Conservation (phyloP, 2,113 vertebrate genomes). For the Hemichromis elongatus region DNA sequence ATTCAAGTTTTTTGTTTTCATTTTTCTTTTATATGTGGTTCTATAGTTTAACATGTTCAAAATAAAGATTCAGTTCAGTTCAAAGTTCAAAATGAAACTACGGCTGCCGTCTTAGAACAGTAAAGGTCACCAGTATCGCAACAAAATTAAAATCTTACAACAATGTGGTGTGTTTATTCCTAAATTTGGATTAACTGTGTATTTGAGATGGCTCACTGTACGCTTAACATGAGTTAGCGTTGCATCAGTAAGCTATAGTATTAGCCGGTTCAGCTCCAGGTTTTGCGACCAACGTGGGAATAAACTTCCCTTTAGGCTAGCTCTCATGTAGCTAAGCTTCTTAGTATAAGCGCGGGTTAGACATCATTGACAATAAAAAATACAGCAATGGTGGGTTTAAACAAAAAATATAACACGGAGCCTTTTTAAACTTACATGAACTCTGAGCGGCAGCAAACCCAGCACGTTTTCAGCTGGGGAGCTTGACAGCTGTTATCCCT, state of each 20-base stretch:
- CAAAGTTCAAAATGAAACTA: too few relatives aligned
- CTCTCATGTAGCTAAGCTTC: not conserved
- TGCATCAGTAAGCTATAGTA: not conserved
- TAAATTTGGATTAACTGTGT: not conserved
- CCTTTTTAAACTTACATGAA: constrained; percentile 54
- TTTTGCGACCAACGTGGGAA: not conserved
- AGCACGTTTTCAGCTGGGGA: constrained; percentile 35
- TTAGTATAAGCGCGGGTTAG: not conserved
- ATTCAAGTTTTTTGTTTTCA: too few relatives aligned
- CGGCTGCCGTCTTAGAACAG: not conserved
- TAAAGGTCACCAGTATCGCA: not conserved
- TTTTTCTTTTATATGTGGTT: too few relatives aligned
- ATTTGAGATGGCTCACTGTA: not conserved
- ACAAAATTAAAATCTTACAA: not conserved
- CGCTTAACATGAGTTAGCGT: not conserved
- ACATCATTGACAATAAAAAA: not conserved
- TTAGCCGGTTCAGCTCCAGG: not conserved
- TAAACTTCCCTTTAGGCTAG: not conserved
- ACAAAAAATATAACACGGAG: not conserved
- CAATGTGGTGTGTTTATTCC: not conserved
- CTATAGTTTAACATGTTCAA: too few relatives aligned
- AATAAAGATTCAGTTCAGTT: too few relatives aligned
- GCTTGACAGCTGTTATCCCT: not conserved
- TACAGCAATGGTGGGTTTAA: not conserved
- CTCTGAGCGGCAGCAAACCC: not conserved